phyloP scores from a whole-genome alignment of 2,888 invertebrate genomes.

The Drosophila pegasa region DNA sequence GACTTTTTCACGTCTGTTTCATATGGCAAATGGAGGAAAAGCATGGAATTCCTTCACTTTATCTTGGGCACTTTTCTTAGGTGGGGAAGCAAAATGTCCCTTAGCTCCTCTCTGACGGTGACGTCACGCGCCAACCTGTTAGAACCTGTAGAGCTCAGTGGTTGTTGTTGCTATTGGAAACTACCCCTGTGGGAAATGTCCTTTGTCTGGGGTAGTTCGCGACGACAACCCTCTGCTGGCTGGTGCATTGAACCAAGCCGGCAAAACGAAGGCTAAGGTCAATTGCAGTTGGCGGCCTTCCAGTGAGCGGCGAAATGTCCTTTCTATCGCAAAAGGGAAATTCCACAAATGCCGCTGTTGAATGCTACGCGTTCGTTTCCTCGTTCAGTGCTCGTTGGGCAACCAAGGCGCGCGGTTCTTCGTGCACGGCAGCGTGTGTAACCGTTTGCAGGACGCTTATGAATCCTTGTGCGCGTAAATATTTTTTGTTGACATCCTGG shows the following conservation, averaged over 20 bases:
- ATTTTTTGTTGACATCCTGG: conserved; percentile 50
- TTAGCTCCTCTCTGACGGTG: conserved; percentile 42
- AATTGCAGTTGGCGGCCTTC: conserved; percentile 65
- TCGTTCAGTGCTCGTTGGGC: conserved; percentile 58
- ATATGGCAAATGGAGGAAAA: too few relatives aligned
- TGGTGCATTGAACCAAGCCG: conserved; percentile 73
- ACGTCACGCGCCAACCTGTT: conserved; percentile 74
- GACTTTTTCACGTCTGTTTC: neutral
- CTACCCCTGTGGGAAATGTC: conserved; percentile 31
- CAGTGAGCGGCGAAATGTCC: conserved; percentile 64
- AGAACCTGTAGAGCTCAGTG: conserved; percentile 24
- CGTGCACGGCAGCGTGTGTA: conserved; percentile 1
- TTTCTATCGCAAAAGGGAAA: conserved; percentile 34
- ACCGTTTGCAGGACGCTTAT: neutral
- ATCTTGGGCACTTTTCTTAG: neutral
- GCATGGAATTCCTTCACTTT: neutral
- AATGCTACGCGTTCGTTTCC: conserved; percentile 34
- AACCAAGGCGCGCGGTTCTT: conserved; percentile 63
- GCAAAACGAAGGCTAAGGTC: conserved; percentile 81
- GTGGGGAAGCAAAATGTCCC: conserved; percentile 2
- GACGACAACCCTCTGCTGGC: conserved; percentile 43
- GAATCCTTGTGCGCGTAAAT: conserved; percentile 34
- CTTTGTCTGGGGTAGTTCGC: conserved; percentile 28
- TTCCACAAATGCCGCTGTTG: conserved; percentile 47
- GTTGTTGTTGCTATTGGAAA: conserved; percentile 7